phyloP scores from a whole-genome alignment of 2,888 invertebrate species.

The Erebia palarica region DNA sequence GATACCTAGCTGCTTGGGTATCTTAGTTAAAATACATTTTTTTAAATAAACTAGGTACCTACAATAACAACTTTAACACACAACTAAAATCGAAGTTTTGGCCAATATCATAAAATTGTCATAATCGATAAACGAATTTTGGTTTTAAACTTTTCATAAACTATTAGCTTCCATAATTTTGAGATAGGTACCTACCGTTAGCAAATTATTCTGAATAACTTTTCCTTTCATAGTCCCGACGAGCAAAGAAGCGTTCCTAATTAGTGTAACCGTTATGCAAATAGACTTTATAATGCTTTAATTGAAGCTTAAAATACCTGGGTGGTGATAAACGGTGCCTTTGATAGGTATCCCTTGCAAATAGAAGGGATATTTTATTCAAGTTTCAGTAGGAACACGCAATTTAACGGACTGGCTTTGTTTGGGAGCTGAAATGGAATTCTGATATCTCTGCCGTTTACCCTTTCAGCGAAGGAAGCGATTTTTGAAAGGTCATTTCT shows the following conservation, averaged over 20 bases:
- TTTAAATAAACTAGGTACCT: too few relatives aligned
- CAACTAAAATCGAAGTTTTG: too few relatives aligned
- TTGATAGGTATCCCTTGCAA: constrained; percentile 29
- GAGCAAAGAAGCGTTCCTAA: constrained; percentile 6
- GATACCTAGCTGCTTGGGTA: background rate
- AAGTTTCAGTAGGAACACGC: constrained; percentile 19
- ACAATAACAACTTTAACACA: too few relatives aligned
- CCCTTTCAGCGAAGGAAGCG: constrained; percentile 13
- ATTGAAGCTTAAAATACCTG: constrained; percentile 18
- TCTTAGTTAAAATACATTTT: background rate
- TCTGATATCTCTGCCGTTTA: constrained; percentile 18
- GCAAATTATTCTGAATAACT: background rate
- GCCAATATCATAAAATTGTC: too few relatives aligned
- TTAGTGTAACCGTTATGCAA: constrained; percentile 8
- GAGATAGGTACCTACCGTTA: background rate
- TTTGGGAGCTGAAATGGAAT: constrained; percentile 24
- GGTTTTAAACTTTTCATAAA: too few relatives aligned
- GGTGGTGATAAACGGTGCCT: constrained; percentile 19
- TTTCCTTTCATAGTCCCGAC: constrained; percentile 13
- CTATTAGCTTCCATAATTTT: background rate
- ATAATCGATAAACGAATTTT: too few relatives aligned
- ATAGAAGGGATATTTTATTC: constrained; percentile 30
- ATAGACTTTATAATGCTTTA: constrained; percentile 6
- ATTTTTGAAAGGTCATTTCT: constrained; percentile 17
- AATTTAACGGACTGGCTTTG: constrained; percentile 24